Evolutionary conservation across 2,888 invertebrate species (phyloP).

Genomic region (Leptopterna dolabrata): DNA sequence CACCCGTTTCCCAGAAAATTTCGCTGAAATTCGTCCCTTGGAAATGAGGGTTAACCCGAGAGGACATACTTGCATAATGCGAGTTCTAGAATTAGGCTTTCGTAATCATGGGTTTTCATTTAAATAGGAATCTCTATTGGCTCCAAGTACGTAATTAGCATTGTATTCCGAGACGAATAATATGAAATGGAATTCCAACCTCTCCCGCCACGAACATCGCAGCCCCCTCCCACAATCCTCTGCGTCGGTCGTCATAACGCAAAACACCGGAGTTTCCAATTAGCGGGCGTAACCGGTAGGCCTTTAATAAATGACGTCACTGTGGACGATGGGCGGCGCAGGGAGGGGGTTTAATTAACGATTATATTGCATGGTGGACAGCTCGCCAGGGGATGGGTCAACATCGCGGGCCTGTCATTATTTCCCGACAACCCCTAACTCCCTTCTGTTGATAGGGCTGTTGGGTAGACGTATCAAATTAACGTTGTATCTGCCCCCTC

Average conservation of each 20-base stretch:
- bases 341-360: not conserved
- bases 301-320: slow-evolving; percentile 2
- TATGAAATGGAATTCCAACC: not conserved
- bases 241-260: not conserved
- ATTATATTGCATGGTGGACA: not conserved
- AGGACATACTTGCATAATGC: too few relatives aligned
- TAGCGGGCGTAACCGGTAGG: not conserved
- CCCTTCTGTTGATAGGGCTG: not conserved
- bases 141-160: not conserved
- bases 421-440: not conserved
- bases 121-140: not conserved
- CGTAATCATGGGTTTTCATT: too few relatives aligned
- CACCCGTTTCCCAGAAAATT: too few relatives aligned
- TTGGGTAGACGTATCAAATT: not conserved
- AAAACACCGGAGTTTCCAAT: not conserved
- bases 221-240: not conserved
- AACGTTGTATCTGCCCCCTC: not conserved
- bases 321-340: not conserved
- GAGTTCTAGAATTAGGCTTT: too few relatives aligned
- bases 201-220: not conserved
- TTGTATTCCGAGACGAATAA: not conserved
- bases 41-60: too few relatives aligned
- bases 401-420: not conserved
- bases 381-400: not conserved
- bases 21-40: too few relatives aligned